Conservation (phyloP, 92 coral and sea anemone species). For the Epizoanthus scotinus region DNA sequence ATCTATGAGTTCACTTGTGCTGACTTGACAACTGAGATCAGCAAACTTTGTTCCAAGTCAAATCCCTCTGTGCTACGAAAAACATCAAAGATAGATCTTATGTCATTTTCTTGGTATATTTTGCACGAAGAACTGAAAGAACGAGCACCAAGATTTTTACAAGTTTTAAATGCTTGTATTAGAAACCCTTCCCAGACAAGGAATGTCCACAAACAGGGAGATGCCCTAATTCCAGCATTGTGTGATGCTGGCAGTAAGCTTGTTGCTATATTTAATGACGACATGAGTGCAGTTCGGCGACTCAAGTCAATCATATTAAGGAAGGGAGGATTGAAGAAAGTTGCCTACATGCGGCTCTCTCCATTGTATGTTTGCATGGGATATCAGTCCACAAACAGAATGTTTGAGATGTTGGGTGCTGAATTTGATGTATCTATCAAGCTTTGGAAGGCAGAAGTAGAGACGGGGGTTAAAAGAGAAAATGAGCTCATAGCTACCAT, state of each 20-base stretch:
- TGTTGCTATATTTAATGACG: conserved; percentile 33
- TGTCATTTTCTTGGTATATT: too few species aligned
- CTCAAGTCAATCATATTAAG: conserved; percentile 48
- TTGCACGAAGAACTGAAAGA: background rate
- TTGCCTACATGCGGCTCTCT: conserved; percentile 43
- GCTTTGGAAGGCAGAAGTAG: conserved; percentile 41
- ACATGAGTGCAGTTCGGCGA: conserved; percentile 53
- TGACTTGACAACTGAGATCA: too few species aligned
- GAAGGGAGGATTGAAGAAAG: conserved; percentile 58
- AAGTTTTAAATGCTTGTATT: conserved; percentile 10
- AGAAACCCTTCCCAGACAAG: conserved; percentile 32
- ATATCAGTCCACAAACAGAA: conserved; percentile 43
- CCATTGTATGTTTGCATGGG: conserved; percentile 53
- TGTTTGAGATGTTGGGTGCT: conserved; percentile 43
- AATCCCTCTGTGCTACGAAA: too few species aligned
- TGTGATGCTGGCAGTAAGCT: conserved; percentile 41
- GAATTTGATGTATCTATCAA: conserved; percentile 44
- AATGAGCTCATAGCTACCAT: background rate
- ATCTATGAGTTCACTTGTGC: conserved; percentile 1
- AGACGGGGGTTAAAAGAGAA: conserved; percentile 26
- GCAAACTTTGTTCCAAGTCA: too few species aligned
- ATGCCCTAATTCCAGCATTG: conserved; percentile 28
- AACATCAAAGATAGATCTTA: too few species aligned
- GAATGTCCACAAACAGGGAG: conserved; percentile 34
- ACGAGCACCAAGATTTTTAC: conserved; percentile 17